Conservation (phyloP, 2,113 vertebrate species). For the Podocnemis expansa region DNA sequence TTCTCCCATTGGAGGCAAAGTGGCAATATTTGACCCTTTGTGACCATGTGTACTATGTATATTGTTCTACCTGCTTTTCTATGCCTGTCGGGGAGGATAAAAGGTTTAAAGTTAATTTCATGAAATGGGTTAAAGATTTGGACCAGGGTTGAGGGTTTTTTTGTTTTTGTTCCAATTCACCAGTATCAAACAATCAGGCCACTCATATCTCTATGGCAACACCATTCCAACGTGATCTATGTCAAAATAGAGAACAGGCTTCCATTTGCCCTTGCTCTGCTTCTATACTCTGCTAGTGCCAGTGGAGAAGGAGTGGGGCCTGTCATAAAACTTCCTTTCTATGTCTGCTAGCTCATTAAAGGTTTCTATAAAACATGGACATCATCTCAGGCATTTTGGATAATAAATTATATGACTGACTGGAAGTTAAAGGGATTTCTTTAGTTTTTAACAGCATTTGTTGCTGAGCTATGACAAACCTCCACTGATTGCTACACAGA, state of each 20-base stretch:
- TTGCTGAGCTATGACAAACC: neutral
- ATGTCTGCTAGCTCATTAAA: neutral
- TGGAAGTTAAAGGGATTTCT: neutral
- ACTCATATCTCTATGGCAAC: neutral
- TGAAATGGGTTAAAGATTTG: neutral
- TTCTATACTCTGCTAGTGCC: neutral
- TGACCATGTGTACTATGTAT: neutral
- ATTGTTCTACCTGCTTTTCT: neutral
- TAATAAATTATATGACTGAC: neutral
- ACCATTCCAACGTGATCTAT: neutral
- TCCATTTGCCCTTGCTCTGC: neutral
- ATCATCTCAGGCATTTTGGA: constrained; percentile 9
- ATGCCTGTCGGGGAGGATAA: neutral
- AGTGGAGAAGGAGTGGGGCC: neutral
- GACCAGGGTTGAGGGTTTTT: neutral
- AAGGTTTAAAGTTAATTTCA: neutral
- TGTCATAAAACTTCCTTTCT: neutral
- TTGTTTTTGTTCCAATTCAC: neutral
- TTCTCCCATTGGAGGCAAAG: neutral
- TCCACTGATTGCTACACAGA: neutral
- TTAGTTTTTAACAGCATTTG: constrained; percentile 4
- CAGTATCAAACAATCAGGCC: neutral
- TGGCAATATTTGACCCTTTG: neutral
- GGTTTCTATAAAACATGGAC: neutral
- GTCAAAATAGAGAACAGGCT: neutral